Percentiles rank a stretch among this genome's conserved stretches.
Evolutionary conservation across 2,888 invertebrate species (phyloP).

Genomic region (Hyppa rectilinea): DNA sequence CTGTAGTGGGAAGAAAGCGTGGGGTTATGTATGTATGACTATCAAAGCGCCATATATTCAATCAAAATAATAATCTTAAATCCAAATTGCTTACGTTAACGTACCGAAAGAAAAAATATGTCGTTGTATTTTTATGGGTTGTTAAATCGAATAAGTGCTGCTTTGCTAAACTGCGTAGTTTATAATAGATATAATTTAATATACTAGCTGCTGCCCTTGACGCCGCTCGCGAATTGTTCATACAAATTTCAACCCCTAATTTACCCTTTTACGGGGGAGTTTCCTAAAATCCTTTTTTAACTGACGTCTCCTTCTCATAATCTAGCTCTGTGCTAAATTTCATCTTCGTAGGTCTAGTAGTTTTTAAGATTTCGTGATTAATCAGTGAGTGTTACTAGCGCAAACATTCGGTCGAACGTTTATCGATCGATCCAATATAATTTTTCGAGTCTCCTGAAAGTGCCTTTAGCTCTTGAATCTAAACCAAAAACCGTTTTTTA

Average conservation of each 20-base stretch:
- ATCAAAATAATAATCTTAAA: constrained; percentile 10
- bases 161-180: neutral
- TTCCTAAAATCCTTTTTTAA: no score
- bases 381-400: neutral
- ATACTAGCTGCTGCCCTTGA: no score
- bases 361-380: no score
- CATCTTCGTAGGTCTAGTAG: no score
- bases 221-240: no score
- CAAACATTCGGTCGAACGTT: no score
- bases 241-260: no score
- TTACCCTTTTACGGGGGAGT: no score
- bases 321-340: no score
- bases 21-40: neutral
- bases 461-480: neutral
- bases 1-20: neutral
- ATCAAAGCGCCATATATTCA: neutral
- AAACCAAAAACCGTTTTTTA: neutral
- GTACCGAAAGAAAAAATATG: neutral
- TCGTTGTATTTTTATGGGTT: constrained; percentile 6
- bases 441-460: neutral
- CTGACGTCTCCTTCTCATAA: no score
- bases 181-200: neutral
- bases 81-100: constrained; percentile 11
- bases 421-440: neutral
- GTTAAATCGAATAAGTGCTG: neutral